Evolutionary conservation across 1,140 invertebrate genomes (phyloP), one percentile per base, ranked within the genome.

Genomic region (Hyphantria cunea): DNA sequence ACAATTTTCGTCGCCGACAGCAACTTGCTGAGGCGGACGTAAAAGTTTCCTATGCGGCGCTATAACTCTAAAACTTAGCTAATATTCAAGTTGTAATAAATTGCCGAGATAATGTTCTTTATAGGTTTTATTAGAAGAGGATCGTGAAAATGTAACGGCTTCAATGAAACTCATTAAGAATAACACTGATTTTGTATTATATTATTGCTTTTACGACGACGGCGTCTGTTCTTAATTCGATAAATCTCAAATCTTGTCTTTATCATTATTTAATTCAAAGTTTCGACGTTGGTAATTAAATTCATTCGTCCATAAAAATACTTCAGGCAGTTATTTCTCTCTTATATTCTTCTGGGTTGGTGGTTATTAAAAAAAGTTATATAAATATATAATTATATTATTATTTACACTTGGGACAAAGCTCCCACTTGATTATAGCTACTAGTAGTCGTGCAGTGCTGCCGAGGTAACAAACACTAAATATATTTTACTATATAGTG

Each of bases 51-150:
- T 61, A 61, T 64, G 34, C 61, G 66, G 32, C 34, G 52, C 64
- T 61, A 53, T 64, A 66, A 74, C 64, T 71, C 62, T 66, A 51
- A 66, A 71, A 69, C 62, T 71, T 71, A 70, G 58, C 64, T 74
- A 68, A 74, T 74, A 67, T 70, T 70, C 59, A 65, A 68, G 52
- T 63, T 50, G 48, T 54, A 66, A 74, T 74, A 70, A 70, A 74
- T 74, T 74, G 53, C 56, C 11, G 14, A 66, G 62, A 69, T 70
- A 68, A 70, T 60, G 56, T 65, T 49, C 64, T 64, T 64, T 60
- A 60, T 56, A 60, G 52, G 65, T 68, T 68, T 72, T 49, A 65
- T 72, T 68, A 65, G 9, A 32, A 39, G 41, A 44, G 48, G 49
- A 53, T 62, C 60, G 64, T 34, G 41, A 44, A 60, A 60, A 51